Base-by-base conservation (phyloP, 2,888 invertebrate species). In the Rambutsinella grinnellia region DNA sequence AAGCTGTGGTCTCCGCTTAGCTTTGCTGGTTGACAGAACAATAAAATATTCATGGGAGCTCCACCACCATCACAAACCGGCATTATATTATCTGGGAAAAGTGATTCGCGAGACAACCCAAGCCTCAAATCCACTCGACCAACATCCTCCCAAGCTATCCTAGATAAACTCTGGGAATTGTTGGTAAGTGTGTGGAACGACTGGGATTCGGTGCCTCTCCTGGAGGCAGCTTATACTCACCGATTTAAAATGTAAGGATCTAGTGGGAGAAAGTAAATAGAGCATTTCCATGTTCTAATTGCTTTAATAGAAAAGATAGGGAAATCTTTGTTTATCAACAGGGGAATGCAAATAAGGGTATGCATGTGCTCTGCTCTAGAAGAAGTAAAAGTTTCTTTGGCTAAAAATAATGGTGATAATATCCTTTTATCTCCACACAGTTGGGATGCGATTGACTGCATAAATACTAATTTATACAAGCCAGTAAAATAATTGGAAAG, bases 31-130 rank as follows among this genome's bases (percentile, higher is more conserved):
- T 58, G 49, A 36, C 68, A 68, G 68, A 60, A 44, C 46, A 60
- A 68, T 68, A 60, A 68, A 68, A 68, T 68, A 68, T 68, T 68
- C 36, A 68, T 68, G 44, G 36, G 51, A 36, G 49, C 53, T 17
- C 58, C 68, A 28, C 60, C 15, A 58, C 51, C 19, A 10, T 10
- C 36, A 36, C 36, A 44, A 15, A 23, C 60, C 47, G 44, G 62
- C 62, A 51, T 36, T 36, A 8, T 36, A 8, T 36, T 36, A 36
- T 13, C n/a, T n/a, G n/a, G n/a, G n/a, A n/a, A n/a, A n/a, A n/a
- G n/a, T n/a, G n/a, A n/a, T n/a, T n/a, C n/a, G n/a, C n/a, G n/a
- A n/a, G n/a, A n/a, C n/a, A n/a, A n/a, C n/a, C n/a, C n/a, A n/a
- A n/a, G n/a, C n/a, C n/a, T n/a, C n/a, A n/a, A n/a, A n/a, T 36